Base-by-base conservation (phyloP, 2,888 invertebrate species). In the Pyrocoelia pectoralis region DNA sequence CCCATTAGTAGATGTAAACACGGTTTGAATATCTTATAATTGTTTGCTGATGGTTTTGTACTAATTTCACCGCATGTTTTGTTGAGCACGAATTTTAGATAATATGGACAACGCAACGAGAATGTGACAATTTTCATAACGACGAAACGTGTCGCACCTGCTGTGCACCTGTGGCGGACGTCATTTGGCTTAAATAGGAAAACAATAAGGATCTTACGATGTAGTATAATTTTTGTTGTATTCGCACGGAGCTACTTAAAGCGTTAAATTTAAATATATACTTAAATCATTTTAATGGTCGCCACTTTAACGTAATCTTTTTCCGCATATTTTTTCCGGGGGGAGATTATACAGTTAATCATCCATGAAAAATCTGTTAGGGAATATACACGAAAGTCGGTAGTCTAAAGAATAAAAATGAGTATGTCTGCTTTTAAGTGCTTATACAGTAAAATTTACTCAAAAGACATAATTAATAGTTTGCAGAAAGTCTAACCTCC, bases 81-180 rank as follows among this genome's bases (percentile, higher is more conserved):
- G 33, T 8, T 6, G n/a, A 2, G 2, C 8, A 33, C 8, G 8
- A 24, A 24, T 24, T n/a, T 10, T 33, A 33, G 8, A 33, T 33
- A 24, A 24, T 24, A 24, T 24, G 24, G 24, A 5, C 3, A 24
- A 46, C 15, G 10, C 8, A 24, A 46, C 15, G 10, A 8, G n/a
- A 3, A 17, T 46, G 46, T 17, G 17, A 46, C 18, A 17, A 46
- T 46, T 46, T 17, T 46, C 46, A 15, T 46, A 46, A 46, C 46
- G 14, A 46, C 4, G 15, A 17, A 46, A 46, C 46, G 46, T 46
- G 46, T 10, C 17, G 6, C 46, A 46, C 46, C 46, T 46, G 46
- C 18, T 46, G 17, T 46, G 17, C 46, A 46, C 46, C 46, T 46
- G 46, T 18, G 41, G 33, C 33, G 8, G 4, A 33, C 10, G 33